Percentiles rank a stretch among this genome's conserved stretches.
Conservation (phyloP, 2,797 vertebrate species). For the Mareca strepera region DNA sequence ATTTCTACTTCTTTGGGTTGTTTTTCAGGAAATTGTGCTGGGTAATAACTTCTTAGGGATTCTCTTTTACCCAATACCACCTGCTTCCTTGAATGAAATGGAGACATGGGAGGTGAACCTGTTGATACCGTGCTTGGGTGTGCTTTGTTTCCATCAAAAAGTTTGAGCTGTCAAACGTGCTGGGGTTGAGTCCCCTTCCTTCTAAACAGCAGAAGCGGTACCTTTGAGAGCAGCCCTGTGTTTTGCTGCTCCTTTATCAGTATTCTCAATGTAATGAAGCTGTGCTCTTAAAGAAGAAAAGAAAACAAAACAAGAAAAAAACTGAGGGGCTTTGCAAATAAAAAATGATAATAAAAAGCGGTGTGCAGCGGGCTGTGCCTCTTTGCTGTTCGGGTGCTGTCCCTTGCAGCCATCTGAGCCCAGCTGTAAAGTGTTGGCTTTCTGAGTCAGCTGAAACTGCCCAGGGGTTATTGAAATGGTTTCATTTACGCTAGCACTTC, state of each 20-base stretch:
- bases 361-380: background rate
- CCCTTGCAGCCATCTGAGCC: background rate
- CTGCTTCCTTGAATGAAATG: background rate
- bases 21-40: conserved; percentile 12
- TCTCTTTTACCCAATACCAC: conserved; percentile 2
- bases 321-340: background rate
- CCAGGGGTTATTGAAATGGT: background rate
- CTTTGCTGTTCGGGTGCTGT: background rate
- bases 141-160: background rate
- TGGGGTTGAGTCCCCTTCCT: background rate
- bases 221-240: background rate
- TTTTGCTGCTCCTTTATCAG: background rate
- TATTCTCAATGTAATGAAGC: background rate
- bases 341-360: background rate
- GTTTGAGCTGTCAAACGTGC: background rate
- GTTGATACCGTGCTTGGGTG: fast-evolving
- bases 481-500: background rate
- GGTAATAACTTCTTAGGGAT: conserved; percentile 40
- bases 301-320: background rate
- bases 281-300: background rate
- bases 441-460: background rate
- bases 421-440: background rate
- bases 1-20: background rate
- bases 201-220: background rate
- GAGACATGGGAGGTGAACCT: background rate